Evolutionary conservation across 2,797 vertebrate species (phyloP), one percentile per base, ranked within the genome.

Genomic region (Argyrosomus regius): DNA sequence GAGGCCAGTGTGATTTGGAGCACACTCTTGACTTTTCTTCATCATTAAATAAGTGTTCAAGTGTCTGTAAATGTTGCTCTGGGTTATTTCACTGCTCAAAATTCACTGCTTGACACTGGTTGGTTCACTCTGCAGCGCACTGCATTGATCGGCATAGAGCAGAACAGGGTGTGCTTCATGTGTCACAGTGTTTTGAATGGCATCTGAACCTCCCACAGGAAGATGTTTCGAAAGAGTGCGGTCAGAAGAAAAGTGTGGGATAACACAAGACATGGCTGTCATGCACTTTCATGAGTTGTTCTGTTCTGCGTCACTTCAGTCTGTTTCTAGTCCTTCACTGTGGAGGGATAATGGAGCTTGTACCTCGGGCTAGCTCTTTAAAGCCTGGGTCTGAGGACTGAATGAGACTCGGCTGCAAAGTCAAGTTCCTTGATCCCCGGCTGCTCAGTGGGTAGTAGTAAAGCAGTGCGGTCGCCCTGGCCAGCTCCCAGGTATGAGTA

Each of bases 101-200:
- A 24, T 48, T 46, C 16, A 31, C 63, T 43, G 62, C 20, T 17
- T 65, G 10, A 60, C 46, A 24, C 43, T 28, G n/a, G 49, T 31
- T 61, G 26, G 14, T 76, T 16, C 6, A 7, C 57, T 24, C 22
- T 22, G 2, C 31, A n/a, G 57, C 28, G 13, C 31, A n/a, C 45
- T 31, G 61, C 18, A 57, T 53, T 35, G 54, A 72, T 76, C 8
- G 7, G n/a, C 28, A 5, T 5, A 14, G 43, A 80, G 59, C 65
- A 63, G 72, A 85, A 63, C 59, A 65, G 87, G 56, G 60, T 22
- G 68, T 79, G 76, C 46, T 83, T 62, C 48, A 16, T 78, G 79
- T 89, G 81, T 87, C 85, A 71, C 67, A 54, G 5, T 89, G 87
- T 89, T 87, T 83, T 90, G 74, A 86, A 81, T 82, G 78, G 78